Evolutionary conservation across 2,797 vertebrate genomes (phyloP).

Genomic region (Loris lydekkerianus): DNA sequence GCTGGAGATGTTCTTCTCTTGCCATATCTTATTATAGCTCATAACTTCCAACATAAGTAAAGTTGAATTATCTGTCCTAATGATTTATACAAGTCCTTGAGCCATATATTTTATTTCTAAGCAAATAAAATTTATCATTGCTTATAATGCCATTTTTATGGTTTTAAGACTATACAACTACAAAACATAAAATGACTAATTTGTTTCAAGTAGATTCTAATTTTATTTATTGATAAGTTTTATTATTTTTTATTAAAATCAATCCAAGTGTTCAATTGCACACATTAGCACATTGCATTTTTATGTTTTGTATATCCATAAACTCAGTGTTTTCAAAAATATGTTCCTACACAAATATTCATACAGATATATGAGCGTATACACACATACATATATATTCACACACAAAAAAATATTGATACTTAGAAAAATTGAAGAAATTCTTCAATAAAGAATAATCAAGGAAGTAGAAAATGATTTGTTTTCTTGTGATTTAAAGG

Average conservation of each 20-base stretch:
- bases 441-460: background rate
- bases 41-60: slow-evolving; percentile 69
- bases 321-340: background rate
- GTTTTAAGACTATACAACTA: background rate
- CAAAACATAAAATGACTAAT: slow-evolving; percentile 6
- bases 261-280: background rate
- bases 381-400: background rate
- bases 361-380: background rate
- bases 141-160: slow-evolving; percentile 56
- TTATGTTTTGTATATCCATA: background rate
- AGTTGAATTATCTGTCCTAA: slow-evolving; percentile 67
- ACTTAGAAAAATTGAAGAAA: background rate
- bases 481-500: background rate
- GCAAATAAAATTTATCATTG: slow-evolving; percentile 24
- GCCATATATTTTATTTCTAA: slow-evolving; percentile 61
- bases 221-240: background rate
- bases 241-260: slow-evolving; percentile 24
- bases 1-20: slow-evolving; percentile 38
- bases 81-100: slow-evolving; percentile 72
- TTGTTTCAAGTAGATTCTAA: background rate
- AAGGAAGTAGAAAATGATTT: background rate
- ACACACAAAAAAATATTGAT: background rate
- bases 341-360: background rate
- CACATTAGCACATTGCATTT: background rate
- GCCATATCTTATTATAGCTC: slow-evolving; percentile 56